phyloP scores from a whole-genome alignment of 2,113 vertebrate genomes.

The Cacatua alba region DNA sequence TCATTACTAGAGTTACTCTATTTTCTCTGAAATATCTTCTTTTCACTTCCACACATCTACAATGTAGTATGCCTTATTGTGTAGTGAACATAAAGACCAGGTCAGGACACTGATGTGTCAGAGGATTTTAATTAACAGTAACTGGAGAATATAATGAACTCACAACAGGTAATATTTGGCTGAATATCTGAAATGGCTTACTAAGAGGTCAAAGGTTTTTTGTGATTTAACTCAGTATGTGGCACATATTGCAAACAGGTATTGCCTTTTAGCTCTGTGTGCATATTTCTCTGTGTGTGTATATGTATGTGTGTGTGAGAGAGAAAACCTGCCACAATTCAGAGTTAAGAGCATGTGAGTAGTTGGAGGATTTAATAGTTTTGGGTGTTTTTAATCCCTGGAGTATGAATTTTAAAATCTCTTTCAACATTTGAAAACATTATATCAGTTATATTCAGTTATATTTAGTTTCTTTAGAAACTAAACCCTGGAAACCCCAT shows the following conservation, averaged over 20 bases:
- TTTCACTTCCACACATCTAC: background rate
- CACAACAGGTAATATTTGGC: background rate
- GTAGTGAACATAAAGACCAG: background rate
- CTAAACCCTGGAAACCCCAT: background rate
- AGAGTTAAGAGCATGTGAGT: background rate
- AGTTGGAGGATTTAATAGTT: background rate
- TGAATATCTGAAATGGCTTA: background rate
- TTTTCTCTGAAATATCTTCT: background rate
- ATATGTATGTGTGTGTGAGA: accelerated
- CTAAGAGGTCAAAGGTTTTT: background rate
- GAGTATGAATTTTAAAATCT: background rate
- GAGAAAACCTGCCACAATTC: background rate
- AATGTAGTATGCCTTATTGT: background rate
- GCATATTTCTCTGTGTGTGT: accelerated
- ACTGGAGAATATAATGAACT: background rate
- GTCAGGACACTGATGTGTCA: background rate
- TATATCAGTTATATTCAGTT: background rate
- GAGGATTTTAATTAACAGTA: background rate
- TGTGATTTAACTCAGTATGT: background rate
- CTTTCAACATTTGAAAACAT: background rate
- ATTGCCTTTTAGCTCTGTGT: background rate
- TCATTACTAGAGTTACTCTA: background rate
- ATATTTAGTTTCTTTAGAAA: background rate
- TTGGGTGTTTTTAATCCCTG: background rate
- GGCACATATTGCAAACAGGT: background rate